Percentiles rank a stretch among this genome's conserved stretches.
Conservation (phyloP, 2,888 invertebrate genomes). For the Drosophila hamatofila region DNA sequence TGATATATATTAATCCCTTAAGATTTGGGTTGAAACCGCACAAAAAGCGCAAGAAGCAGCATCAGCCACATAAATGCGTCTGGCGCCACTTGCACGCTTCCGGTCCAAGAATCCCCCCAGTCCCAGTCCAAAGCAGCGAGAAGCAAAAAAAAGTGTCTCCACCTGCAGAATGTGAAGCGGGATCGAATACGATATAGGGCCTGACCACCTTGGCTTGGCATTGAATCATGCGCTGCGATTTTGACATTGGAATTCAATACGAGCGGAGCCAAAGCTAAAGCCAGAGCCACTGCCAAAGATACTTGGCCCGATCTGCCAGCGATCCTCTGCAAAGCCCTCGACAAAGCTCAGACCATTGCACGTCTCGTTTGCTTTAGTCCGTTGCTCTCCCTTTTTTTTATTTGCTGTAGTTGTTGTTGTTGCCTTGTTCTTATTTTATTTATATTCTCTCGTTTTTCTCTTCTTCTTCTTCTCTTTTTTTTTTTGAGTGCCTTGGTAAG, state of each 20-base stretch:
- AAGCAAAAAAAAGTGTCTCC: conserved; percentile 33
- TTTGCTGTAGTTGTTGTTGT: conserved; percentile 2
- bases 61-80: conserved; percentile 33
- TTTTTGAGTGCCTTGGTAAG: conserved; percentile 26
- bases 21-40: conserved; percentile 40
- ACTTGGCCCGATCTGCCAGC: conserved; percentile 27
- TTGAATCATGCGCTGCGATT: conserved; percentile 74
- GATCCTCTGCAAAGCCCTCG: conserved; percentile 42
- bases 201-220: conserved; percentile 60
- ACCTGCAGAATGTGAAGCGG: conserved; percentile 45
- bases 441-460: conserved; percentile 16
- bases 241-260: conserved; percentile 80
- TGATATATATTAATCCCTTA: conserved; percentile 22
- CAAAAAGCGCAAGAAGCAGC: conserved; percentile 17
- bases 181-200: conserved; percentile 54
- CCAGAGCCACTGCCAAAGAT: conserved; percentile 32
- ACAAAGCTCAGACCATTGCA: conserved; percentile 3
- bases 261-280: conserved; percentile 55
- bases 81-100: conserved; percentile 58
- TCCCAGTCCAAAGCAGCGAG: not conserved
- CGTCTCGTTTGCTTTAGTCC: conserved; percentile 14
- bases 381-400: conserved; percentile 4
- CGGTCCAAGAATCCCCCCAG: conserved; percentile 52
- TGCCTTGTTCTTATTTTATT: conserved; percentile 28
- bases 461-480: not conserved